phyloP scores from a whole-genome alignment of 1,140 invertebrate species.

The Zaprionus capensis region DNA sequence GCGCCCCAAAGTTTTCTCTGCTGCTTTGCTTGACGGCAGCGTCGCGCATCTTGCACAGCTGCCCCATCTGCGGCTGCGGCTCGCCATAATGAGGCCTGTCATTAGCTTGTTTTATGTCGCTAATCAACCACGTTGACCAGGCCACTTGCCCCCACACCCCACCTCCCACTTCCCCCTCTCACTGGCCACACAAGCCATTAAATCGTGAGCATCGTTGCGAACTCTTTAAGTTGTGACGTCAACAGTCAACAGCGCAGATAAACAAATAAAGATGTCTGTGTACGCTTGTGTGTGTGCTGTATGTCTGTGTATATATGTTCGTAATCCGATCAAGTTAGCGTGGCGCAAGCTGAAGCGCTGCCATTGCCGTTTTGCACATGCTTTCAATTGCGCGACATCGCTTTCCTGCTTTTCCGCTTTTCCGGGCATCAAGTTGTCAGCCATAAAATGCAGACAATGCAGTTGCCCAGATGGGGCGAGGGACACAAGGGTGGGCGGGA shows the following conservation, averaged over 20 bases:
- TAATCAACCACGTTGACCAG: constrained; percentile 60
- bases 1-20: constrained; percentile 11
- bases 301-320: background rate
- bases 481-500: background rate
- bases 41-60: background rate
- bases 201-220: background rate
- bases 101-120: constrained; percentile 79
- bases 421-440: constrained; percentile 37
- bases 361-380: constrained; percentile 28
- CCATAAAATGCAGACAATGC: constrained; percentile 23
- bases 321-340: constrained; percentile 22
- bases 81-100: constrained; percentile 66
- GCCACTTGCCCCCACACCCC: background rate
- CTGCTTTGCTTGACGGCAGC: background rate
- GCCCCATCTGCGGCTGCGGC: constrained; percentile 17
- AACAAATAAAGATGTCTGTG: background rate
- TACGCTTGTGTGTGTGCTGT: background rate
- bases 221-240: background rate
- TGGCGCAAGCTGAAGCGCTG: constrained; percentile 12
- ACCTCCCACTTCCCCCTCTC: rapidly evolving
- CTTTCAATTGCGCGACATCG: constrained; percentile 12
- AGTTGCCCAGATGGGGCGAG: background rate
- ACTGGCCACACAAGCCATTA: background rate
- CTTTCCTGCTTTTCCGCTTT: constrained; percentile 13
- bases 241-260: background rate